Evolutionary conservation across 2,113 vertebrate species (phyloP).

Genomic region (Tympanuchus pallidicinctus): DNA sequence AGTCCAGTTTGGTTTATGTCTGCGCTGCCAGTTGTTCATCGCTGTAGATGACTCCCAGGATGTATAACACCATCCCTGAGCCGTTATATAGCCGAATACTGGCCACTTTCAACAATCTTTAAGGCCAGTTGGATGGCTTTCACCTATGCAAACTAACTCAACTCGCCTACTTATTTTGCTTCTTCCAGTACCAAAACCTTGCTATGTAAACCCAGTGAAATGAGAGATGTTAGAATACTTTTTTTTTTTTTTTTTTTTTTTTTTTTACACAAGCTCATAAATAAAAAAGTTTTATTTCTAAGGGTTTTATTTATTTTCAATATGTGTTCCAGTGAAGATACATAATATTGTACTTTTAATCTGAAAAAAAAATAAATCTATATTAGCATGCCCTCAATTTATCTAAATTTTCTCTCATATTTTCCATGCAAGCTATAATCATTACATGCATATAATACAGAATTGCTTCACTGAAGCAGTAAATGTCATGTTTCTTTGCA

Average conservation of each 20-base stretch:
- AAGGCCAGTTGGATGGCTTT: neutral
- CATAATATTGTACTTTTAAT: neutral
- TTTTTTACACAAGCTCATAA: neutral
- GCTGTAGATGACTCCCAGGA: neutral
- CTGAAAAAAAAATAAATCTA: neutral
- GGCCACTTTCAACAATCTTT: neutral
- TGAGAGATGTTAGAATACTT: neutral
- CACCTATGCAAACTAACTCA: neutral
- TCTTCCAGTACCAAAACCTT: neutral
- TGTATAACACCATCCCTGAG: neutral
- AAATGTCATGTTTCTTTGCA: neutral
- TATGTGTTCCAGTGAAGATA: neutral
- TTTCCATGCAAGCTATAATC: rapidly evolving
- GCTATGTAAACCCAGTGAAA: neutral
- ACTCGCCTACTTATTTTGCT: neutral
- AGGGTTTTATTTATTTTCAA: neutral
- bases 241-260: neutral
- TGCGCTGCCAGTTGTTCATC: neutral
- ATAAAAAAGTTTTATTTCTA: neutral
- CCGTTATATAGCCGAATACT: neutral
- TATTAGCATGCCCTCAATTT: neutral
- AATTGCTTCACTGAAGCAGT: neutral
- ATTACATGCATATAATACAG: neutral
- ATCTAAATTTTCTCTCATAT: neutral
- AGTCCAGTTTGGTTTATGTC: neutral